phyloP scores from a whole-genome alignment of 1,140 invertebrate genomes.

The Procambarus virginalis region DNA sequence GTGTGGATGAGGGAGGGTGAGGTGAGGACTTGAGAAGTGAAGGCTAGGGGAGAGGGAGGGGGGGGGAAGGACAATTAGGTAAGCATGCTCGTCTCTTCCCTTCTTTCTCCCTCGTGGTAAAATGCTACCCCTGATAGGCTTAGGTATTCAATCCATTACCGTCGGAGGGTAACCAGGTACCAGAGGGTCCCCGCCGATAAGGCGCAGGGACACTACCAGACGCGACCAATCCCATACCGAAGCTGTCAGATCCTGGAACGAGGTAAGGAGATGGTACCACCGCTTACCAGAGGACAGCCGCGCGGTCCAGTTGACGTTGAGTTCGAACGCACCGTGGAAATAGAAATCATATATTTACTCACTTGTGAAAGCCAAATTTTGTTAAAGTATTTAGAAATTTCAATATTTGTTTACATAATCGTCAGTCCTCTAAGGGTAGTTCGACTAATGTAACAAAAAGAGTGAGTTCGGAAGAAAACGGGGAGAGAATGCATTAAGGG shows the following conservation, averaged over 20 bases:
- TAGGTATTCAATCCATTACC: slow-evolving; percentile 10
- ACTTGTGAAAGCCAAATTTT: too few species aligned
- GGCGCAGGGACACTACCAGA: background rate
- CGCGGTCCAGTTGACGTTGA: background rate
- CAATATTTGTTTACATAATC: too few species aligned
- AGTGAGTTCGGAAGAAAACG: too few species aligned
- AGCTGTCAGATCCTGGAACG: slow-evolving; percentile 1
- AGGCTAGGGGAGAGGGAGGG: background rate
- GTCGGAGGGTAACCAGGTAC: slow-evolving; percentile 13
- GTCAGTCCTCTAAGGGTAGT: too few species aligned
- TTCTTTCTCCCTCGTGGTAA: background rate
- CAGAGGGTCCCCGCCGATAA: background rate
- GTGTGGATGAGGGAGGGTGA: too few species aligned
- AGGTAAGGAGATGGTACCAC: background rate
- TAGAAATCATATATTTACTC: too few species aligned
- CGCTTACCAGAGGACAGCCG: background rate
- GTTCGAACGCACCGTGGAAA: background rate
- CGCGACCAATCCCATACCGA: background rate
- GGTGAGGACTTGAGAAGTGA: background rate
- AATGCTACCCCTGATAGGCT: background rate
- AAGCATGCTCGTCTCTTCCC: background rate
- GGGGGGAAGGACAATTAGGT: background rate
- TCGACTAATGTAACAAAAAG: too few species aligned
- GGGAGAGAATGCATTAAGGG: too few species aligned
- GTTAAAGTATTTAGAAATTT: too few species aligned